Evolutionary conservation across 2,888 invertebrate genomes (phyloP).

Genomic region (Ormyrus nitidulus): DNA sequence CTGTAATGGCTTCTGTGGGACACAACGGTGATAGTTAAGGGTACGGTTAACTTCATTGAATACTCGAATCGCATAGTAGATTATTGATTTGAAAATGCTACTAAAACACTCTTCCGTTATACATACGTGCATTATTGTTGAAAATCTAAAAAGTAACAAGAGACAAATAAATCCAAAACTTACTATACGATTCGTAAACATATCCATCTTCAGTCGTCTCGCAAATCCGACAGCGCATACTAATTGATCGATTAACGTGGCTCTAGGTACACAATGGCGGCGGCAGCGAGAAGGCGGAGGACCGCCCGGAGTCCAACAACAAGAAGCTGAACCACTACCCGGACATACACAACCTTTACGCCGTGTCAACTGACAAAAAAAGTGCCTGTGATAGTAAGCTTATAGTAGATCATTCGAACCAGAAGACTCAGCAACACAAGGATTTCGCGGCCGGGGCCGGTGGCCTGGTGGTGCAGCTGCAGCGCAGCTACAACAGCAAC

Average conservation of each 20-base stretch:
- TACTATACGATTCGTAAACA: slow-evolving; percentile 38
- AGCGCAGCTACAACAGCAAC: slow-evolving; percentile 68
- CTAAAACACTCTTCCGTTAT: too few species aligned
- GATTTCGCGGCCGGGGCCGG: slow-evolving; percentile 65
- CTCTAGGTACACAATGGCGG: slow-evolving; percentile 54
- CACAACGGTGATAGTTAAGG: slow-evolving; percentile 59
- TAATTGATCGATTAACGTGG: background rate
- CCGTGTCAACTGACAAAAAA: slow-evolving; percentile 76
- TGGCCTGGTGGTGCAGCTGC: slow-evolving; percentile 72
- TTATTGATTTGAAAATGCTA: background rate
- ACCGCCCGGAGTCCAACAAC: slow-evolving; percentile 56
- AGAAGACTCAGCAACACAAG: slow-evolving; percentile 72
- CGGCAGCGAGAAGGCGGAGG: slow-evolving; percentile 52
- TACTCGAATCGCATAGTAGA: slow-evolving; percentile 36
- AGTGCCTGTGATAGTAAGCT: slow-evolving; percentile 77
- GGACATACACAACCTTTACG: slow-evolving; percentile 73
- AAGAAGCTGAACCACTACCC: slow-evolving; percentile 72
- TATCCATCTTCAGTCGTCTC: background rate
- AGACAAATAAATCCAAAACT: background rate
- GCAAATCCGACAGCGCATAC: background rate
- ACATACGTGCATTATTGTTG: background rate
- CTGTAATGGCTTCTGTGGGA: slow-evolving; percentile 58
- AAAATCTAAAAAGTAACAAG: background rate
- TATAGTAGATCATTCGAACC: slow-evolving; percentile 76
- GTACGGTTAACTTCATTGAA: slow-evolving; percentile 51